These are phyloP conservation scores for Cettia cetti DNA, from an alignment of 2,113 vertebrate genomes.

Conservation along the genomic window DNA sequence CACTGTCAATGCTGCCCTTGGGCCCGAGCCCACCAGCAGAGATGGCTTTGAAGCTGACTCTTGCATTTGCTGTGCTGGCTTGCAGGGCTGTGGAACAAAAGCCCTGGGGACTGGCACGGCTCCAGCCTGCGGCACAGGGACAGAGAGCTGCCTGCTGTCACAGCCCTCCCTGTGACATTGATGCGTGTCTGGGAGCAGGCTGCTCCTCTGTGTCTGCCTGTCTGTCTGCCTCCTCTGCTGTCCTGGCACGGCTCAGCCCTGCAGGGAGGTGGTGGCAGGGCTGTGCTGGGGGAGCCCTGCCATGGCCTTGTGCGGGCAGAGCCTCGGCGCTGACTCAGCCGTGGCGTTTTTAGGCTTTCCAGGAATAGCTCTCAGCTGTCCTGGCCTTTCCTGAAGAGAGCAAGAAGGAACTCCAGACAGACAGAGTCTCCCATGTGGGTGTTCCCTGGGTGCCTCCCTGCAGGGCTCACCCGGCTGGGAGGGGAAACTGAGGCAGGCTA, in stretches of 20 bases:
- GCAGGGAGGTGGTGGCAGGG: background rate
- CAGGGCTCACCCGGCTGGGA: accelerated
- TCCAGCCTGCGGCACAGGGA: background rate
- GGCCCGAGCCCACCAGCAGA: accelerated
- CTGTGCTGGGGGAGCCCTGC: background rate
- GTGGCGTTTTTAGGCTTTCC: background rate
- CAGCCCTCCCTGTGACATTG: background rate
- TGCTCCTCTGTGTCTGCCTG: background rate
- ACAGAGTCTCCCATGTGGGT: accelerated
- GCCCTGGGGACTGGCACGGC: background rate
- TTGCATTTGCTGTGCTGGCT: background rate
- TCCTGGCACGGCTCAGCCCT: background rate
- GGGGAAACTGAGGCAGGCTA: background rate
- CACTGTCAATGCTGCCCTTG: background rate
- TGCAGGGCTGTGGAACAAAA: background rate
- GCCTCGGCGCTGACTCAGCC: background rate
- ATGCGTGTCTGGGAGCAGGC: background rate
- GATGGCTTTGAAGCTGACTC: background rate
- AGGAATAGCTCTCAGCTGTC: conserved; percentile 38
- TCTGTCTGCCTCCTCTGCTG: background rate
- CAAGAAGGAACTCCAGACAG: background rate
- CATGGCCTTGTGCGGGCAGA: background rate
- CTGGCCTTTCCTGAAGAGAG: background rate
- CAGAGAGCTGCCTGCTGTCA: background rate
- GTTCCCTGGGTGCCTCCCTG: background rate